These are phyloP conservation scores for Coptodon bakossiorum DNA, from an alignment of 2,113 vertebrate genomes.

Conservation along the genomic window DNA sequence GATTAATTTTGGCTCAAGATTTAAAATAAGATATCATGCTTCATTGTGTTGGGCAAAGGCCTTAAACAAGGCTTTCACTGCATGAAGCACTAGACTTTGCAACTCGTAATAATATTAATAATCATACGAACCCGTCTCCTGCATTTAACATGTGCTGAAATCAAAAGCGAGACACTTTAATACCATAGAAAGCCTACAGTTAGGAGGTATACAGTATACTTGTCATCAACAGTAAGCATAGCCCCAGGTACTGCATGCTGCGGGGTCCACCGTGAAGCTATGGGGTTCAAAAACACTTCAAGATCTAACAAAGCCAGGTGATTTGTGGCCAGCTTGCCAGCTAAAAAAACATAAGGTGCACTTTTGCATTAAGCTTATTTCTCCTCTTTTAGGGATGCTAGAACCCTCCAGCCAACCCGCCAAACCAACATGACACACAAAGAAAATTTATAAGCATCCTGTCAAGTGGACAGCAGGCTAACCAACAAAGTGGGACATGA, in stretches of 20 bases:
- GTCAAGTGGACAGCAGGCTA: background rate
- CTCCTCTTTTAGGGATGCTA: background rate
- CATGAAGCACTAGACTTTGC: background rate
- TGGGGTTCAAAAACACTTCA: background rate
- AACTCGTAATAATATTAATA: background rate
- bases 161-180: background rate
- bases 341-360: background rate
- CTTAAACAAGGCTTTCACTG: slow-evolving; percentile 27
- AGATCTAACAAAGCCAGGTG: background rate
- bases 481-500: background rate
- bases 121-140: background rate
- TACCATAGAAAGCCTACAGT: background rate
- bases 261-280: background rate
- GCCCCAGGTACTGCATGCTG: background rate
- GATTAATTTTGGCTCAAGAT: slow-evolving; percentile 58
- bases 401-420: background rate
- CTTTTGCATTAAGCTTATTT: background rate
- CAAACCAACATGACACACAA: background rate
- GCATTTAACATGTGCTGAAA: background rate
- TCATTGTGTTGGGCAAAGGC: slow-evolving; percentile 9
- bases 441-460: background rate
- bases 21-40: slow-evolving; percentile 49
- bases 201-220: background rate
- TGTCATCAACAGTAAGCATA: background rate
- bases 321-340: background rate